Evolutionary conservation across 2,888 invertebrate genomes (phyloP).

Genomic region (Torymus auratus): DNA sequence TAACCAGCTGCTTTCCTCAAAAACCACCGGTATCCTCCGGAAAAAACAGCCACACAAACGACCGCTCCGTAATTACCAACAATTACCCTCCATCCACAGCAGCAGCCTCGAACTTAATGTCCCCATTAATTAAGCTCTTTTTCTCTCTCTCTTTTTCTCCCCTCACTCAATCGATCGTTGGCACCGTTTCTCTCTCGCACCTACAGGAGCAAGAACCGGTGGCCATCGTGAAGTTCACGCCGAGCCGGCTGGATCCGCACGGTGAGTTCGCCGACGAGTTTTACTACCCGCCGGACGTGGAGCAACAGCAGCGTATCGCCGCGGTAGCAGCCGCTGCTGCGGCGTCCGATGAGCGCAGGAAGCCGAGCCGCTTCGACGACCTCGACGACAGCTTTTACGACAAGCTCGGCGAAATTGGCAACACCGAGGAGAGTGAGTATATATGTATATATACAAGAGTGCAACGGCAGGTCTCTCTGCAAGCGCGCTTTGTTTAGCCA

Average conservation of each 20-base stretch:
- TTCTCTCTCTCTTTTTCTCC: too few species aligned
- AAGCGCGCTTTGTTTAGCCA: conserved; percentile 13
- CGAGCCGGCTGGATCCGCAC: conserved; percentile 81
- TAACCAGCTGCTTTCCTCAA: too few species aligned
- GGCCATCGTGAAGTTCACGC: conserved; percentile 87
- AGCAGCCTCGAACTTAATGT: too few species aligned
- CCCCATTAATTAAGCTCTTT: too few species aligned
- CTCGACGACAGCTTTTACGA: conserved; percentile 47
- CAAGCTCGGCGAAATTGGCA: conserved; percentile 22
- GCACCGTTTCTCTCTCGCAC: too few species aligned
- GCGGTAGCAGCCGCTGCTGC: too few species aligned
- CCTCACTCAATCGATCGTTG: too few species aligned
- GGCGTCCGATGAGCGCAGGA: conserved; percentile 28
- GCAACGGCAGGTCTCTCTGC: conserved; percentile 4
- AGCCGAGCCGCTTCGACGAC: conserved; percentile 26
- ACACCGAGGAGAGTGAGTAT: conserved; percentile 8
- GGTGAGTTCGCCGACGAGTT: conserved; percentile 89
- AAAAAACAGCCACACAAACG: too few species aligned
- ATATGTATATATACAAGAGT: too few species aligned
- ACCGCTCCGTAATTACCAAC: too few species aligned
- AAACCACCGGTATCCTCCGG: too few species aligned
- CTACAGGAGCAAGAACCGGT: conserved; percentile 33
- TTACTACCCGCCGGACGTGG: conserved; percentile 82
- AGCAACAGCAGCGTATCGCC: background rate
- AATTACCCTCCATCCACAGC: too few species aligned